Evolutionary conservation across 2,113 vertebrate genomes (phyloP), one percentile per base, ranked within the genome.

Genomic region (Marmota flaviventris): DNA sequence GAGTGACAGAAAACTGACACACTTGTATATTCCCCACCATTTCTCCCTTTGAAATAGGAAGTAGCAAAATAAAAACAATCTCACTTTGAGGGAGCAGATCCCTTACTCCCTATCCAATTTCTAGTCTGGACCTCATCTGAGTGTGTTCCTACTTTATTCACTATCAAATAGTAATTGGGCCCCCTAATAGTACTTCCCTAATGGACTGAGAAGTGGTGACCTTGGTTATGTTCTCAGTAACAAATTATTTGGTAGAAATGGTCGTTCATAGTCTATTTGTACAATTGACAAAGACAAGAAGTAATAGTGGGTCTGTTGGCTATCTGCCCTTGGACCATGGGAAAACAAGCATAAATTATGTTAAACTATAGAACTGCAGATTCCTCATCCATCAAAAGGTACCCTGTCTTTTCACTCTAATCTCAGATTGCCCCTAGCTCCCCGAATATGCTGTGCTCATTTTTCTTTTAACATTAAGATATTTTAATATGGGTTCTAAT

Each of bases 1-100:
- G 22, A 88, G 34, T 53, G 20, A 37, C 4, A 25, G 25, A 77
- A 42, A 25, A n/a, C 17, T 67, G 48, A 53, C 32, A 34, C 22
- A n/a, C 3, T 17, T 67, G 69, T 17, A 29, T 51, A 10, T 14
- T 25, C 63, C 29, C 13, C 7, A 34, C 5, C 37, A 7, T 91
- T 86, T 83, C 45, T 77, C 85, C 51, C 56, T 93, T 85, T 89
- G 48, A 73, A 91, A 69, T 22, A 45, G 67, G 16, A 91, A 91
- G 58, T 42, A 69, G 13, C 63, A 37, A 61, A 0, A 1, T 32
- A 67, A 72, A 63, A 73, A 65, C 27, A 76, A 84, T 22, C 17
- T 90, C 27, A 93, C 45, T 81, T 65, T 39, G 20, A 27, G 29
- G 37, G 67, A 2, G 7, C 37, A 73, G 18, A 61, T 48, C 10